These are phyloP conservation scores for Mythimna albipuncta DNA, from an alignment of 2,888 invertebrate species.

Conservation along the genomic window DNA sequence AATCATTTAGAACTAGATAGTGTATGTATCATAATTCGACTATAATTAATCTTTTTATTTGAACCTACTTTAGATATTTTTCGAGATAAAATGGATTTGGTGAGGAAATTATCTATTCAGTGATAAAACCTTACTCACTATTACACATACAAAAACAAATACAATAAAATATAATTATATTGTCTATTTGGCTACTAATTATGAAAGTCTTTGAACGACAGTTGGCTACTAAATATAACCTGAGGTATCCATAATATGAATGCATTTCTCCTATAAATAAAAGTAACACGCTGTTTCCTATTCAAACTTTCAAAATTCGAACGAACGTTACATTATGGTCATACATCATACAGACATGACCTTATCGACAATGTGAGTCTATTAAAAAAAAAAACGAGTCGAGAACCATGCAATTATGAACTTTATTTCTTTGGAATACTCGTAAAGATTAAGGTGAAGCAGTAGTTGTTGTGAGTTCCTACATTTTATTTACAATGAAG, in stretches of 20 bases:
- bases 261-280: constrained; percentile 10
- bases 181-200: background rate
- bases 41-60: constrained; percentile 11
- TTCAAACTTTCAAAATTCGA: constrained; percentile 41
- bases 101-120: background rate
- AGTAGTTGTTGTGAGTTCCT: constrained; percentile 28
- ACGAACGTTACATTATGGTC: constrained; percentile 41
- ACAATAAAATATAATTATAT: too few species aligned
- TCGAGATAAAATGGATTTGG: background rate
- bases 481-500: constrained; percentile 47
- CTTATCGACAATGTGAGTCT: constrained; percentile 49
- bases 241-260: background rate
- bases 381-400: constrained; percentile 12
- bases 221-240: background rate
- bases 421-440: constrained; percentile 25
- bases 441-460: constrained; percentile 22
- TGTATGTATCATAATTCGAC: constrained; percentile 17
- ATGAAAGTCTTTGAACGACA: background rate
- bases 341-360: constrained; percentile 54
- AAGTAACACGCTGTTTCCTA: constrained; percentile 24
- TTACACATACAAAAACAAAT: background rate
- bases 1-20: constrained; percentile 18
- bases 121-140: background rate
- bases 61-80: too few species aligned
- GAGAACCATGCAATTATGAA: constrained; percentile 16